Evolutionary conservation across 1,140 invertebrate genomes (phyloP).

Genomic region (Leucophenga varia): DNA sequence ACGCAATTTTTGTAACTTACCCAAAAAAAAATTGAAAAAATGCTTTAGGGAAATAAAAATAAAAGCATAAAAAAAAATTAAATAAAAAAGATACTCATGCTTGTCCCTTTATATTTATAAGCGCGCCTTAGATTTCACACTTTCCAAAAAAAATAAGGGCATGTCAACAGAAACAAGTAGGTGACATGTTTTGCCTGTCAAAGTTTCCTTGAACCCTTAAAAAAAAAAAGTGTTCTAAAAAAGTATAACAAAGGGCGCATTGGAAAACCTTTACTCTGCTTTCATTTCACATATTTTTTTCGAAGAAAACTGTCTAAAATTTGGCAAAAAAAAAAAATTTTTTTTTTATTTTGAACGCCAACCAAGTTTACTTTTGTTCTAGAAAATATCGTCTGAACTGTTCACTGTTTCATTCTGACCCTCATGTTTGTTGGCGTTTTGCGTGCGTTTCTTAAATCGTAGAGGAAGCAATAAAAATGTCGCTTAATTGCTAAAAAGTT

Average conservation of each 20-base stretch:
- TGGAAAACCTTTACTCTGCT: too few species aligned
- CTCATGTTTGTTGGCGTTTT: too few species aligned
- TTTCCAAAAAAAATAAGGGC: conserved; percentile 3
- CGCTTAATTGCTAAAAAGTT: conserved; percentile 42
- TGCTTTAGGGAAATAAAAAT: too few species aligned
- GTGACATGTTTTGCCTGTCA: conserved; percentile 16
- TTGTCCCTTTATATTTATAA: neutral
- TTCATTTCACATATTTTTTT: neutral
- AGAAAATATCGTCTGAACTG: too few species aligned
- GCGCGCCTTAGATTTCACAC: too few species aligned
- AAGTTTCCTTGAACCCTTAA: neutral
- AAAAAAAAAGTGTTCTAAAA: too few species aligned
- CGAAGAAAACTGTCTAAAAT: neutral
- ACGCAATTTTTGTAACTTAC: too few species aligned
- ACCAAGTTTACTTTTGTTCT: too few species aligned
- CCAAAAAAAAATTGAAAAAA: too few species aligned
- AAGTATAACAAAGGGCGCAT: too few species aligned
- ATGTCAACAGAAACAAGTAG: conserved; percentile 30
- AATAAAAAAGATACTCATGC: conserved; percentile 5
- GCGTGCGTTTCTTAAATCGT: conserved; percentile 1
- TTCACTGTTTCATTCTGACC: too few species aligned
- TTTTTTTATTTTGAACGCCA: neutral
- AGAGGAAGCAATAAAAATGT: conserved; percentile 43
- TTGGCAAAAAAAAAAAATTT: neutral
- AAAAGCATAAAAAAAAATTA: too few species aligned